Evolutionary conservation across 2,113 vertebrate species (phyloP).

Genomic region (Anarrhichthys ocellatus): DNA sequence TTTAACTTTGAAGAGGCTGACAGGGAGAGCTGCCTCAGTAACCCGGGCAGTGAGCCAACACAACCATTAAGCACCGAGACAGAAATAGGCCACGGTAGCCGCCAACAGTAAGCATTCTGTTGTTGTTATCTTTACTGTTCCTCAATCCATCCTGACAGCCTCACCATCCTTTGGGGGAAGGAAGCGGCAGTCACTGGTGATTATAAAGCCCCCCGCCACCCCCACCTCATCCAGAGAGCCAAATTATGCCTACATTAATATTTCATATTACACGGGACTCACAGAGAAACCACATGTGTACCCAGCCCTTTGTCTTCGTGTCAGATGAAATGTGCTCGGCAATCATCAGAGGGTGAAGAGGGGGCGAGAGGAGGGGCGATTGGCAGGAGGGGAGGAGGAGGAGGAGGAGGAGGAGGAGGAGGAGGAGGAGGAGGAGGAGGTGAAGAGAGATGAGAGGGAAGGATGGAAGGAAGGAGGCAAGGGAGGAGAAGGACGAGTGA

Average conservation of each 20-base stretch:
- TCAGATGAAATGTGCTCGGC: conserved; percentile 78
- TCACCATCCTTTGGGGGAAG: conserved; percentile 78
- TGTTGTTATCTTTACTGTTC: conserved; percentile 73
- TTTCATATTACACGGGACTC: conserved; percentile 82
- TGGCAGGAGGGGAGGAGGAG: conserved; percentile 32
- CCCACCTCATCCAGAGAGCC: conserved; percentile 69
- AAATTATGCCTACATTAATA: conserved; percentile 85
- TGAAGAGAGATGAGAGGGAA: conserved; percentile 33
- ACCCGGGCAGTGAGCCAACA: conserved; percentile 65
- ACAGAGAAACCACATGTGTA: conserved; percentile 78
- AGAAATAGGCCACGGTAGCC: conserved; percentile 76
- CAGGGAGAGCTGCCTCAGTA: conserved; percentile 58
- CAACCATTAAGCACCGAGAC: conserved; percentile 73
- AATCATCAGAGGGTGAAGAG: conserved; percentile 69
- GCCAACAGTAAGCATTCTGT: conserved; percentile 76
- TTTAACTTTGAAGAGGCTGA: conserved; percentile 60
- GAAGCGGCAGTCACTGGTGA: conserved; percentile 80
- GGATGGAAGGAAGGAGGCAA: conserved; percentile 2
- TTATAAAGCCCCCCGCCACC: conserved; percentile 64
- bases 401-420: conserved; percentile 22
- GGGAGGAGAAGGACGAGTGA: conserved; percentile 12
- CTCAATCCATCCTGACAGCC: conserved; percentile 83
- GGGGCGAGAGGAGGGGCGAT: conserved; percentile 44
- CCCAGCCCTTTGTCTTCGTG: conserved; percentile 82
- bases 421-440: conserved; percentile 22